Evolutionary conservation across 2,797 vertebrate genomes (phyloP), one percentile per base, ranked within the genome.

Genomic region (Menidia menidia): DNA sequence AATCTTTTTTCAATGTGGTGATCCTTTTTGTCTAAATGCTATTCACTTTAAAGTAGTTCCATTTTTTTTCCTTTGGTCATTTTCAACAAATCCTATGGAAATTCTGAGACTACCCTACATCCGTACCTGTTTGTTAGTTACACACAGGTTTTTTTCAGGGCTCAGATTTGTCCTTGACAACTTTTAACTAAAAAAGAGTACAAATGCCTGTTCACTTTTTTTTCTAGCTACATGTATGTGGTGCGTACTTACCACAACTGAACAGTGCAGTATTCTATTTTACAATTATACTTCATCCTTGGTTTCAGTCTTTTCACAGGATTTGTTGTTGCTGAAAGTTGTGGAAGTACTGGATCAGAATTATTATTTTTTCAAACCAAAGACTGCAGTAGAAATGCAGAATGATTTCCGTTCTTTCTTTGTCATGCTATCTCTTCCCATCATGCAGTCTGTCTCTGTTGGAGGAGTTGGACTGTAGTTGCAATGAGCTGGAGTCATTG

Each of bases 401-500:
- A 78, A 16, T 84, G 44, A 77, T 73, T 64, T 72, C 12, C 6
- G 51, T 32, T 59, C 25, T 63, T n/a, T 69, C 35, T 73, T 44
- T 74, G 58, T 73, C 66, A 32, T 61, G 35, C 60, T 44, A 61
- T 82, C 55, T 82, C 58, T 52, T 68, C 60, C 67, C 81, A n/a
- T 63, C 58, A 48, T 68, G 14, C 93, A 99, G 98, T 94, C 92
- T 99, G 86, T 98, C 97, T 86, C 91, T 99, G 69, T 84, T 99
- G 94, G 98, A 99, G 93, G 98, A 99, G 81, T 95, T 99, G 82
- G 98, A 99, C 94, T 98, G 97, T 89, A 99, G 98, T 92, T 99
- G 98, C 90, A 99, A 99, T 74, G 98, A 99, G 90, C 83, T 99
- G 94, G 98, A 99, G 91, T 94, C 94, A 0, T 90, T 99, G 54